Evolutionary conservation across 2,888 invertebrate genomes (phyloP), one percentile per base, ranked within the genome.

Genomic region (Thyatira batis): DNA sequence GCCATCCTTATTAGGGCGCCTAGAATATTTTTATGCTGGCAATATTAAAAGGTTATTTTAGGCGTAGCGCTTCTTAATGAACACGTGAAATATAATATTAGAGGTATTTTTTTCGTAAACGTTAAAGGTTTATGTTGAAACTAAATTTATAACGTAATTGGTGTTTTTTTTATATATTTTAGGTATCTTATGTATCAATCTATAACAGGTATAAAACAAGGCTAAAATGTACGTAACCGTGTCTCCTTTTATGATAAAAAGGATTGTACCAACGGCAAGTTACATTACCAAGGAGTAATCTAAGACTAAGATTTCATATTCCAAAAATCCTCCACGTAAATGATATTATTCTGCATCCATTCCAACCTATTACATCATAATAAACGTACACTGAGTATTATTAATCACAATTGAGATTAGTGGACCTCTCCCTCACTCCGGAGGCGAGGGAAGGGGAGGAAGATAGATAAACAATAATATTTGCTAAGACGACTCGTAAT

Each of bases 381-480:
- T 39, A 39, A 39, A 39, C 17, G 39, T n/a, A 39, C 39, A 39
- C 13, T 39, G 39, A 39, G 17, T 39, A 17, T 50, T 44, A 50
- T 44, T 50, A 50, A 50, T 50, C 50, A 50, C 39, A 50, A 50
- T 50, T 50, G 44, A 43, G 33, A 50, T 44, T 25, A 43, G 17
- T 8, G 50, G 8, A 43, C 50, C 50, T 50, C 23, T 21, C 30
- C 6, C 23, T 4, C 3, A 23, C 3, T 4, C 23, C 23, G 5
- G n/a, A 25, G 17, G 46, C 17, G 13, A 27, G 6, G n/a, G 17
- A 0, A 9, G 20, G 27, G 13, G 48, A 13, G 25, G 8, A 28
- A 17, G 27, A 48, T 13, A 48, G 48, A 48, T 48, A 48, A 48
- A 28, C 48, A 50, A 50, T 43, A 50, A 50, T 25, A 50, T 44